Evolutionary conservation across 23 tunicate genomes (phyloP), one percentile per base, ranked within the genome.

Genomic region (Styela clava): DNA sequence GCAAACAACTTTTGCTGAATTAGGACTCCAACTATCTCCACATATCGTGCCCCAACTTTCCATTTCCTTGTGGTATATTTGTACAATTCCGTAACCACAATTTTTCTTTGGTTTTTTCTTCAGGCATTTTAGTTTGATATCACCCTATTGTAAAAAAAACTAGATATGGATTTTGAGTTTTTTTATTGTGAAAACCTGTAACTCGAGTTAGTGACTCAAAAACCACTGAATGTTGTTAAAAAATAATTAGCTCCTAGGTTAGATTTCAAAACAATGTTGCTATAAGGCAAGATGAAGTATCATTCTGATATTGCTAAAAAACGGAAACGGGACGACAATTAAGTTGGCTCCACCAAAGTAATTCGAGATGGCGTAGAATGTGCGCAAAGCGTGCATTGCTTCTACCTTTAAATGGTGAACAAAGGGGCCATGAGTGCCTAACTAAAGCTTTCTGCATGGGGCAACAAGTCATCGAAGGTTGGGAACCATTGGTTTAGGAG

Each of bases 31-130:
- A 16, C 65, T 52, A 26, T 79, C 83, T 16, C 76, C 88, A 74
- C 97, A 92, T 18, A 92, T 37, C 2, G 62, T 67, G 0, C 97
- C 97, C 97, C 97, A 92, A 16, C 33, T 52, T 35, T 74, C 79
- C 18, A 74, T 28, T 52, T 92, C 97, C 23, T 81, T 64, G 83
- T 92, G 86, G 63, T 86, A 92, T 35, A 92, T 78, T 74, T 79
- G 88, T n/a, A 87, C 92, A 27, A 64, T 73, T 62, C 97, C 97
- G 34, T 83, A 82, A 16, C 63, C 25, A 32, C 97, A 92, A 26
- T 33, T 52, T 23, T 69, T 29, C 7, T 36, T 52, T 35, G 64
- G 31, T 16, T 44, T 52, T 9, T 22, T 74, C 28, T 80, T 62
- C 34, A 77, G 25, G 79, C 97, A 92, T 28, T 74, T 52, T 7